These are phyloP conservation scores for Pristionchus entomophagus DNA, from an alignment of 2,888 invertebrate genomes.

Conservation along the genomic window DNA sequence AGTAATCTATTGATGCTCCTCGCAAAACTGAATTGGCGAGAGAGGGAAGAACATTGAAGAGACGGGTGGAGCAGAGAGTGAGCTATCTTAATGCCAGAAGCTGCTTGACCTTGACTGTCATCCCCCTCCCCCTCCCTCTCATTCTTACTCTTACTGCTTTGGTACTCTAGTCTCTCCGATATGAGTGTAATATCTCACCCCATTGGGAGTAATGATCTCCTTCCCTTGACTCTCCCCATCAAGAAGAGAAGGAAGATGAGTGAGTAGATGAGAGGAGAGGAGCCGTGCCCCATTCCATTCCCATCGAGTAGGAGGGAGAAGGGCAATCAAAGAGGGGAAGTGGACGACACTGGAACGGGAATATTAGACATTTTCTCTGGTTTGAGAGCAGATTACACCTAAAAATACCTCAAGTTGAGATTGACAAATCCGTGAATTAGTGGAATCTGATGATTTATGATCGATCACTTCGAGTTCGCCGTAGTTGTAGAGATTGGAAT, in stretches of 20 bases:
- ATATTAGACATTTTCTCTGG: neutral
- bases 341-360: conserved; percentile 17
- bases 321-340: conserved; percentile 9
- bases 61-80: neutral
- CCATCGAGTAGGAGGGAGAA: neutral
- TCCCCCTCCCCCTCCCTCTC: no score
- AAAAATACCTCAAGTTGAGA: no score
- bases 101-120: conserved; percentile 47
- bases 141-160: conserved; percentile 28
- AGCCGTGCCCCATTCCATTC: neutral
- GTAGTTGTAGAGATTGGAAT: neutral
- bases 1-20: conserved; percentile 31
- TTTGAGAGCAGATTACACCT: neutral
- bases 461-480: no score
- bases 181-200: neutral
- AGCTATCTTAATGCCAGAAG: conserved; percentile 44
- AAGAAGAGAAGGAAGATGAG: conserved; percentile 20
- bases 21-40: conserved; percentile 41
- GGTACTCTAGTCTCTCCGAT: neutral
- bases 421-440: no score
- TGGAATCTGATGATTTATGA: no score
- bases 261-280: neutral
- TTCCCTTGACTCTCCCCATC: conserved; percentile 25
- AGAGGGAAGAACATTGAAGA: neutral
- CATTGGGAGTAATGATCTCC: neutral